Evolutionary conservation across 2,888 invertebrate genomes (phyloP).

Genomic region (Nipponacmea schrenckii): DNA sequence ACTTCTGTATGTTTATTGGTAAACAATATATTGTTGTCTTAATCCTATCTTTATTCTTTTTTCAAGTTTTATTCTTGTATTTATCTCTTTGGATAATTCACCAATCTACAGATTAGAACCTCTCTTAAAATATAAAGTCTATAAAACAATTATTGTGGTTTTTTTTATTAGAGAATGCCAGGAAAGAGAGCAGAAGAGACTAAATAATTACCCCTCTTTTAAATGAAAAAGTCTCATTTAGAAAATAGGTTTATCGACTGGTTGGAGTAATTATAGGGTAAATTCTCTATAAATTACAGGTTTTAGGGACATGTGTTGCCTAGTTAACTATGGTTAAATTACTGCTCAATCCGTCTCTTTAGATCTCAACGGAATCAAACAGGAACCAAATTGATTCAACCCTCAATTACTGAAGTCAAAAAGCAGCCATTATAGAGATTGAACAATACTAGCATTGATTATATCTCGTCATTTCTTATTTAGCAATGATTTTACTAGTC

Average conservation of each 20-base stretch:
- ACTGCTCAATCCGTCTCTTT: not conserved
- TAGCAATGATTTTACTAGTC: too few species aligned
- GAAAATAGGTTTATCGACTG: conserved; percentile 8
- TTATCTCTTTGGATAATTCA: too few species aligned
- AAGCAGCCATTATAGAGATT: not conserved
- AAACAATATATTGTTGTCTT: too few species aligned
- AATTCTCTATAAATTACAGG: conserved; percentile 1
- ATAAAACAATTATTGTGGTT: too few species aligned
- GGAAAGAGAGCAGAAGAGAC: not conserved
- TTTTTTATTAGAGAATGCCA: too few species aligned
- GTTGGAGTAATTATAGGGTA: not conserved
- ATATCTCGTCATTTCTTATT: too few species aligned
- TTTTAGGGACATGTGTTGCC: conserved; percentile 8
- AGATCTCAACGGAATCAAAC: not conserved
- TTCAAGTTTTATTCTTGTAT: too few species aligned
- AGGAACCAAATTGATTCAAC: conserved; percentile 2
- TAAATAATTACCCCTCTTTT: conserved; percentile 6
- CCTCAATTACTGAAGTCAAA: not conserved
- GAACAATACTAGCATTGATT: too few species aligned
- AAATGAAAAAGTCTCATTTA: conserved; percentile 1
- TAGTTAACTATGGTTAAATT: not conserved
- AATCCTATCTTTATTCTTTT: too few species aligned
- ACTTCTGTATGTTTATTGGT: too few species aligned
- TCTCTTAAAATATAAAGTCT: too few species aligned
- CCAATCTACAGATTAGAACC: too few species aligned